Conservation (phyloP, 1,140 invertebrate genomes). For the Calliopsis andreniformis region DNA sequence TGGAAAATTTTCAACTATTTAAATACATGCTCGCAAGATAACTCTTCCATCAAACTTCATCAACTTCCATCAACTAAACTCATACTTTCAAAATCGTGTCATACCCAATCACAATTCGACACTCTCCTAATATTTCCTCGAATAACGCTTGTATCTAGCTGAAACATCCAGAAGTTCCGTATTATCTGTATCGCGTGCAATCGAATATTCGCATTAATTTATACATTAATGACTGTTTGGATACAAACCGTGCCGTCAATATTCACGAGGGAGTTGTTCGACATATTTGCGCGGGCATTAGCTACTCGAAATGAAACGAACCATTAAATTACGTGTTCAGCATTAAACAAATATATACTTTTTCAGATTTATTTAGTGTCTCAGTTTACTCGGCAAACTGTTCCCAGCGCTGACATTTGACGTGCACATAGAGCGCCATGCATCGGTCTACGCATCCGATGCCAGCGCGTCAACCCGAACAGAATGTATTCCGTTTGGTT, state of each 20-base stretch:
- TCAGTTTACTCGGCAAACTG: background rate
- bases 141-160: background rate
- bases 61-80: no score
- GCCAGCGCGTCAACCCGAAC: background rate
- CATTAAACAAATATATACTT: slow-evolving; percentile 18
- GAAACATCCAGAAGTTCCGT: background rate
- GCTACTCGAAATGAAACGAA: slow-evolving; percentile 30
- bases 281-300: slow-evolving; percentile 14
- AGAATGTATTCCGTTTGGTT: background rate
- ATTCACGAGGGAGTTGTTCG: slow-evolving; percentile 2
- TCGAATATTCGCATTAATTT: slow-evolving; percentile 22
- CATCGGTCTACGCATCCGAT: no score
- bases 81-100: no score
- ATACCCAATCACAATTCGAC: no score
- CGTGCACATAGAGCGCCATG: background rate
- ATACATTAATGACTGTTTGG: slow-evolving; percentile 14
- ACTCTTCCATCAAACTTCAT: no score
- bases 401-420: background rate
- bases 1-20: no score
- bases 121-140: background rate
- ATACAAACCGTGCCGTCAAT: slow-evolving; percentile 5
- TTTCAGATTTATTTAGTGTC: background rate
- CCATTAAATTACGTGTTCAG: slow-evolving; percentile 38
- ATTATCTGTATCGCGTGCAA: background rate
- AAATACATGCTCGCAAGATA: no score